A percentile compares a stretch with the other conserved stretches of the same genome.
Evolutionary conservation across 2,797 vertebrate genomes (phyloP).

Genomic region (Argya squamiceps): DNA sequence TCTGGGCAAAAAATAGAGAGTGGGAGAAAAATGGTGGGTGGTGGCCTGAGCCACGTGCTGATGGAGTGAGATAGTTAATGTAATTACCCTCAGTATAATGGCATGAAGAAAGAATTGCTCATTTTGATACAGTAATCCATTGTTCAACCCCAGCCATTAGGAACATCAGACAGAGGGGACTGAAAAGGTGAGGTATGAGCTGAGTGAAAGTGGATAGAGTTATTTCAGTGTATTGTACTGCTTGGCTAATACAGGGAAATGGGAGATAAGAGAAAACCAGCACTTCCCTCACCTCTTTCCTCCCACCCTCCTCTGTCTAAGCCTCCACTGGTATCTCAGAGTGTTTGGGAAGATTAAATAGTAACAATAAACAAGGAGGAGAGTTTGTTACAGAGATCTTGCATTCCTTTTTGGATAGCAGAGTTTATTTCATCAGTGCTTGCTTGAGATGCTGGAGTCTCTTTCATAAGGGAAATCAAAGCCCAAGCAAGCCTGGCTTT

Average conservation of each 20-base stretch:
- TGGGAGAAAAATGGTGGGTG: background rate
- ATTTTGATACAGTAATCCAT: conserved; percentile 13
- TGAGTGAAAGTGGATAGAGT: conserved; percentile 25
- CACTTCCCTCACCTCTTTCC: background rate
- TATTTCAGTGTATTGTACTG: background rate
- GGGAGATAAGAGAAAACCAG: background rate
- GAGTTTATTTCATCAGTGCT: background rate
- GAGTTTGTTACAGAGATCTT: background rate
- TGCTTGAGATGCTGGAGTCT: background rate
- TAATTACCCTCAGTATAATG: conserved; percentile 34
- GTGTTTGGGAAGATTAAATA: background rate
- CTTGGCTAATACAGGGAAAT: background rate
- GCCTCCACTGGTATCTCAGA: background rate
- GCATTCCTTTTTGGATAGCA: background rate
- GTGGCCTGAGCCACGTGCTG: background rate
- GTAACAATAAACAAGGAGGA: background rate
- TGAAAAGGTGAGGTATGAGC: background rate
- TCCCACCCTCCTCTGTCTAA: background rate
- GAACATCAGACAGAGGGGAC: conserved; percentile 28
- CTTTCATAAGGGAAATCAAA: background rate
- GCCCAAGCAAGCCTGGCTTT: background rate
- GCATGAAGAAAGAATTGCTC: background rate
- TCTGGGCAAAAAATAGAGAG: conserved; percentile 50
- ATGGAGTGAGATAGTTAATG: conserved; percentile 19
- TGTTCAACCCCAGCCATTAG: conserved; percentile 57